Evolutionary conservation across 2,113 vertebrate species (phyloP), one percentile per base, ranked within the genome.

Genomic region (Lepus americanus): DNA sequence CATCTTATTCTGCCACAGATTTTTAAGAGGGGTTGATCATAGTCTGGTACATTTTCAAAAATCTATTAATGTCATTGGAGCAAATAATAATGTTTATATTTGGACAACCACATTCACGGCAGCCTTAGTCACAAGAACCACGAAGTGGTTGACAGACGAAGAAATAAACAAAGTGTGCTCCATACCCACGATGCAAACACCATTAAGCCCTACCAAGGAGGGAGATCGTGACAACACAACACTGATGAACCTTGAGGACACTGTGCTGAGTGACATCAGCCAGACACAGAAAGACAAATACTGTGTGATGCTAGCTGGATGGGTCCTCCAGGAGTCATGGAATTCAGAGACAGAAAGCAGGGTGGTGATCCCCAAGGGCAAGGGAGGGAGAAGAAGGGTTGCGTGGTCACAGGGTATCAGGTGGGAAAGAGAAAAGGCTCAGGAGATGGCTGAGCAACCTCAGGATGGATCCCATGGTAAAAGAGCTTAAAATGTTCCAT

Each of bases 301-400:
- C 17, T 9, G 0, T 1, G 0, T 11, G 14, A 31, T 11, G 17
- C 6, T 36, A 39, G 3, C 5, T 53, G 3, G 0, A 2, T 2
- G 31, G 36, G 27, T 44, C 8, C 33, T 14, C 44, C 33, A 29
- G 6, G 72, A 3, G 2, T 29, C 17, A 5, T 16, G 13, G 7
- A 14, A 13, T 20, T 11, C 5, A 12, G 70, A 31, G 23, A 73
- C 44, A 61, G 39, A 29, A 31, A 64, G 9, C 2, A 17, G 51
- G 6, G 33, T 22, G 23, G 19, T 39, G 10, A 17, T 22, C 1
- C 0, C 16, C 25, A 23, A 12, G 7, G 6, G 4, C 8, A 9
- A n/a, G 27, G n/a, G 4, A 8, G 23, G 51, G 64, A 23, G 49
- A 10, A 9, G 16, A 33, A 10, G n/a, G 17, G 6, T 53, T 81